Base-by-base conservation (phyloP, 1,140 invertebrate species). In the Scaptomyza pallida region DNA sequence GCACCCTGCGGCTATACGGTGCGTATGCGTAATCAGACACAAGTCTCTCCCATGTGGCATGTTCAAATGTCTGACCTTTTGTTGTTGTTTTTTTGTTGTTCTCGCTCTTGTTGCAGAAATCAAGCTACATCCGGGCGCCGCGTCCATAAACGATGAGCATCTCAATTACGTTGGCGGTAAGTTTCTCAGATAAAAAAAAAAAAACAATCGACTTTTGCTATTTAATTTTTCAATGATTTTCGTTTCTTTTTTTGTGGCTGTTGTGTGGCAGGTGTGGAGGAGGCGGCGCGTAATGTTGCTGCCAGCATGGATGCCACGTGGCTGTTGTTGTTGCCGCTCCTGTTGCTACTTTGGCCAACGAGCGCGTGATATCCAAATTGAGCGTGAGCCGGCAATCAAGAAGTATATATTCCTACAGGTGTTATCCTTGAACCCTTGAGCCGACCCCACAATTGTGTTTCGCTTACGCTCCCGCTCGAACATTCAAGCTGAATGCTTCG, bases 1-100 rank as follows among this genome's bases (percentile, higher is more conserved):
- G 96, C 51, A 96, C 95, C 5, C 93, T 98, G 67, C 92, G 96
- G 76, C 93, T 98, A 41, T 97, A 97, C 92, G 96, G 97, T 98
- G 92, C 95, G 94, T 93, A 62, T 81, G 62, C 67, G 68, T 78
- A 78, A 72, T 82, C 64, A 50, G 33, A 55, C 40, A 26, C n/a
- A 33, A 48, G 48, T 26, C 41, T 26, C 41, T 44, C 61, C 51
- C 59, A 33, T 16, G 48, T 37, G 41, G 12, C 69, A 33, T 51
- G 35, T 10, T 26, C 13, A 15, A 10, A 23, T 55, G 52, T 44
- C 33, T 68, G 47, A n/a, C 30, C 41, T 52, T 37, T 55, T 19
- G 21, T 51, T 17, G 59, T 68, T 47, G 54, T 55, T 45, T 65
- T 77, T 43, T 65, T 69, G 35, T 69, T 51, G 48, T 23, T n/a